Conservation (phyloP, 2,888 invertebrate genomes). For the Ethmia dodecea region DNA sequence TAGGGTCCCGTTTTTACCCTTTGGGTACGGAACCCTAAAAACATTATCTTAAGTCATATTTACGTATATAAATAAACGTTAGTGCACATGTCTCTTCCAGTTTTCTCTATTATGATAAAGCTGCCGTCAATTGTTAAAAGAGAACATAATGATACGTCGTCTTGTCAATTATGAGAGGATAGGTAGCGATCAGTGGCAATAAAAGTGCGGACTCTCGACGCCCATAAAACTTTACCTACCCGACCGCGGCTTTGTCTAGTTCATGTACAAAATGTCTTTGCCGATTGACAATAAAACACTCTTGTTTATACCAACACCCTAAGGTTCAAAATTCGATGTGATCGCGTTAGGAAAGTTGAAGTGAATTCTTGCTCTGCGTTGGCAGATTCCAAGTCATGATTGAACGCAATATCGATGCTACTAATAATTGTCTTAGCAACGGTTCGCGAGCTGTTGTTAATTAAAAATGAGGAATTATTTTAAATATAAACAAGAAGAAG, state of each 20-base stretch:
- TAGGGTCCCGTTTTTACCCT: no score
- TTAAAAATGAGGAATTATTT: conserved; percentile 1
- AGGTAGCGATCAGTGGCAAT: conserved; percentile 73
- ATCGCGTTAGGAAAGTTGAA: no score
- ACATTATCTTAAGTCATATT: no score
- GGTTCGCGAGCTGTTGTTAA: background rate
- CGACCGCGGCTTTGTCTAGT: conserved; percentile 58
- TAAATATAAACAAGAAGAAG: no score
- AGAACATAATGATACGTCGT: conserved; percentile 67
- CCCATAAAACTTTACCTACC: conserved; percentile 70
- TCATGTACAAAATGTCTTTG: conserved; percentile 31
- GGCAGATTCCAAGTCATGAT: no score
- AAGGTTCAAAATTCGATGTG: conserved; percentile 40
- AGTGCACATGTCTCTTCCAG: no score
- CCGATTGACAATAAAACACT: conserved; percentile 24
- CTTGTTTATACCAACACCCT: conserved; percentile 28
- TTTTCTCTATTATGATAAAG: no score
- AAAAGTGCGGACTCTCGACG: conserved; percentile 69
- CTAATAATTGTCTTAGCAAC: conserved; percentile 3
- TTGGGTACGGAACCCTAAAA: no score
- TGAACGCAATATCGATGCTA: no score
- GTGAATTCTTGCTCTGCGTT: no score
- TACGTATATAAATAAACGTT: no score
- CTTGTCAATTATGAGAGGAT: conserved; percentile 74
- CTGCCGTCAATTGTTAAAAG: conserved; percentile 45